Evolutionary conservation across 1,140 invertebrate species (phyloP).

Genomic region (Eriocheir sinensis): DNA sequence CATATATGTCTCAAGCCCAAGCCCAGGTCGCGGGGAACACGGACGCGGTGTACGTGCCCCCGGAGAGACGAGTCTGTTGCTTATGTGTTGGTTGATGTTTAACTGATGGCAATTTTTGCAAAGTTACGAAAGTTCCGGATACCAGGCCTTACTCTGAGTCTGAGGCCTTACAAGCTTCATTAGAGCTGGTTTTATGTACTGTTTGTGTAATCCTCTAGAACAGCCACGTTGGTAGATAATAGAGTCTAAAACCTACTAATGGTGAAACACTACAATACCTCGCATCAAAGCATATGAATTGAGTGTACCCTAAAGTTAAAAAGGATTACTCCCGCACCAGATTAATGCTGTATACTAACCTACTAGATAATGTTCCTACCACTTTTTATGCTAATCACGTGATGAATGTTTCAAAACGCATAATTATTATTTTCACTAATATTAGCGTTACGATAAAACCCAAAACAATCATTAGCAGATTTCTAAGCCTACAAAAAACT

Average conservation of each 20-base stretch:
- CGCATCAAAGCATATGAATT: conserved; percentile 77
- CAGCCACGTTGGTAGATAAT: conserved; percentile 76
- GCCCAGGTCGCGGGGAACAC: conserved; percentile 62
- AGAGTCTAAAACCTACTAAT: conserved; percentile 77
- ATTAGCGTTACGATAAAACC: conserved; percentile 66
- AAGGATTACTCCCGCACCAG: conserved; percentile 62
- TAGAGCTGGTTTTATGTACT: conserved; percentile 77
- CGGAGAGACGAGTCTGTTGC: conserved; percentile 68
- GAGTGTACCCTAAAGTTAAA: conserved; percentile 68
- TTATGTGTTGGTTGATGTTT: conserved; percentile 77
- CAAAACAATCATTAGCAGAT: conserved; percentile 75
- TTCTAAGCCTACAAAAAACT: conserved; percentile 65
- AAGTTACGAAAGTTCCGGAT: conserved; percentile 77
- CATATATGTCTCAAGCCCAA: conserved; percentile 71
- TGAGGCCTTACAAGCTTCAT: conserved; percentile 77
- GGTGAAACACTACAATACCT: conserved; percentile 77
- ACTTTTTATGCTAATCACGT: conserved; percentile 78
- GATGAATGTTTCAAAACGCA: conserved; percentile 76
- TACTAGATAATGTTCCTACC: conserved; percentile 77
- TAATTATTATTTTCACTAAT: conserved; percentile 76
- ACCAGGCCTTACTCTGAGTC: conserved; percentile 75
- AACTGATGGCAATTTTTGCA: conserved; percentile 75
- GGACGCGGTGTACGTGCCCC: conserved; percentile 38
- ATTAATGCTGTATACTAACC: conserved; percentile 74
- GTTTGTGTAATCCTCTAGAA: conserved; percentile 76